phyloP scores from a whole-genome alignment of 2,888 invertebrate genomes.

The Pristionchus maxplancki region DNA sequence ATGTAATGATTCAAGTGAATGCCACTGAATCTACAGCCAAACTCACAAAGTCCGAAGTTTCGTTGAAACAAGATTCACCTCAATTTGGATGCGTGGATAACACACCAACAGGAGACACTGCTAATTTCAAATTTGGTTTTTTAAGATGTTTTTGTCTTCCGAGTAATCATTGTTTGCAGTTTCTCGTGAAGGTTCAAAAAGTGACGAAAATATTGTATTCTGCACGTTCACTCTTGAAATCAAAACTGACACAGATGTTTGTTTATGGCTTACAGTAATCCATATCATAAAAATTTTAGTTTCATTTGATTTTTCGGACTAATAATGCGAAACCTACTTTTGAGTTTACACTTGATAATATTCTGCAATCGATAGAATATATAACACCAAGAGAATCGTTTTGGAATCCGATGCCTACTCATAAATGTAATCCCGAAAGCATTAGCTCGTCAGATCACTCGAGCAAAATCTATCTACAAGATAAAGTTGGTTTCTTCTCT shows the following conservation, averaged over 20 bases:
- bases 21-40: neutral
- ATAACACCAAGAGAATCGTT: neutral
- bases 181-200: too few relatives aligned
- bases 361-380: neutral
- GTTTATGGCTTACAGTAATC: too few relatives aligned
- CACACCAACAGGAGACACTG: too few relatives aligned
- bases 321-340: neutral
- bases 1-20: neutral
- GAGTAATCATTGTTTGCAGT: too few relatives aligned
- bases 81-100: neutral
- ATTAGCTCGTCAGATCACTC: neutral
- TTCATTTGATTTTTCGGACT: neutral
- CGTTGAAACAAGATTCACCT: neutral
- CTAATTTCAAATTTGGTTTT: too few relatives aligned
- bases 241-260: neutral
- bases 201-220: neutral
- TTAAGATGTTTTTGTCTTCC: too few relatives aligned
- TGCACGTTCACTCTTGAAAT: neutral
- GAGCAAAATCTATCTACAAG: neutral
- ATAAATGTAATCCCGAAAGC: neutral
- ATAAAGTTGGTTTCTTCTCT: neutral
- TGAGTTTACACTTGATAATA: too few relatives aligned
- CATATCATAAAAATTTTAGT: neutral
- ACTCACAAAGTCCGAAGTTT: neutral
- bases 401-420: neutral